Percentiles rank a stretch among this genome's conserved stretches.
Conservation (phyloP, 1,140 invertebrate species). For the Eriosoma lanigerum region DNA sequence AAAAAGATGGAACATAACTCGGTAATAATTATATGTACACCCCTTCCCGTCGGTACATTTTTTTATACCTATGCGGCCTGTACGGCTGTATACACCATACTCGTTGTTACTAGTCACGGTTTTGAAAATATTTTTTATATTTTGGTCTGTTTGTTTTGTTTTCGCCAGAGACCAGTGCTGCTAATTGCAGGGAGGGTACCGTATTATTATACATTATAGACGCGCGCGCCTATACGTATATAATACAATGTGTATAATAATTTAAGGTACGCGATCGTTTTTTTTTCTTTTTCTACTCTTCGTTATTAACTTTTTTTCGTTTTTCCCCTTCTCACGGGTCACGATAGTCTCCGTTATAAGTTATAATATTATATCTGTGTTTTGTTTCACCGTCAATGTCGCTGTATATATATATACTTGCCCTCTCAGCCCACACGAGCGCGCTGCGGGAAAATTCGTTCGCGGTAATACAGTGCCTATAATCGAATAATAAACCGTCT, state of each 20-base stretch:
- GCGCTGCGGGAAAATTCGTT: background rate
- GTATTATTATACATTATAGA: constrained; percentile 42
- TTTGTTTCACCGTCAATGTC: background rate
- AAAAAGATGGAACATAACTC: constrained; percentile 45
- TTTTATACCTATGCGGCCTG: too few species aligned
- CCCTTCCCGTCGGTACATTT: background rate
- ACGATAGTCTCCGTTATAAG: background rate
- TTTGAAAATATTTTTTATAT: constrained; percentile 46
- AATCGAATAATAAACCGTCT: constrained; percentile 19
- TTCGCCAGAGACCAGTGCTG: constrained; percentile 43
- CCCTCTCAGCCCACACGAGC: background rate
- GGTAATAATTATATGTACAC: constrained; percentile 45
- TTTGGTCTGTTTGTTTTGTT: constrained; percentile 48
- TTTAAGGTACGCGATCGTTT: background rate
- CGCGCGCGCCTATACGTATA: background rate
- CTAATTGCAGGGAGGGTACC: constrained; percentile 52
- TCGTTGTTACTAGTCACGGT: constrained; percentile 38
- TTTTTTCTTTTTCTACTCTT: constrained; percentile 13
- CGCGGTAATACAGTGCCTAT: background rate
- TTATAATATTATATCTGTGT: background rate
- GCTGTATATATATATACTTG: too few species aligned
- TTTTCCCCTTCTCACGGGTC: background rate
- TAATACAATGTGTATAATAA: background rate
- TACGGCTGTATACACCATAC: constrained; percentile 7
- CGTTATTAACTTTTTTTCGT: background rate